Conservation (phyloP, 1,140 invertebrate genomes). For the Drosophila chauvacae region DNA sequence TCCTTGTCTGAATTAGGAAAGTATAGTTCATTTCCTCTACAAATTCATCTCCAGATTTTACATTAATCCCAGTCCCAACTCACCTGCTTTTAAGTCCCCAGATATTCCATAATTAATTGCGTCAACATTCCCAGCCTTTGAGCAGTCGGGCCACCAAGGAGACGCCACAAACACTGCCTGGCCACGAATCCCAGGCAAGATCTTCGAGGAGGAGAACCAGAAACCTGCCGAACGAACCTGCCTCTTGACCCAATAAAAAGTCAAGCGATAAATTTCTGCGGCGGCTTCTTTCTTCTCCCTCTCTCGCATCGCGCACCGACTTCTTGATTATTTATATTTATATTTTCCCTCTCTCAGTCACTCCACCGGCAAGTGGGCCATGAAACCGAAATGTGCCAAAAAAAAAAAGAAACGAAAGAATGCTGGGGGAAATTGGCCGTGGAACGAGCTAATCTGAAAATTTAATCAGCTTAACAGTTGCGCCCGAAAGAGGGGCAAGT, state of each 20-base stretch:
- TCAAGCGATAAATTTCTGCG: conserved; percentile 65
- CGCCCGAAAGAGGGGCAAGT: background rate
- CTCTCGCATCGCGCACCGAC: conserved; percentile 22
- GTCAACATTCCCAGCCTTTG: conserved; percentile 34
- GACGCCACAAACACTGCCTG: conserved; percentile 30
- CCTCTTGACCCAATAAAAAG: conserved; percentile 72
- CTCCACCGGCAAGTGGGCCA: conserved; percentile 64
- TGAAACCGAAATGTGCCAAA: conserved; percentile 68
- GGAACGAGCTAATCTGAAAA: conserved; percentile 67
- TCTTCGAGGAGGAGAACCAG: conserved; percentile 7
- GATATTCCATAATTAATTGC: conserved; percentile 59
- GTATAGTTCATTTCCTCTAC: background rate
- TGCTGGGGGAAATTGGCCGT: conserved; percentile 30
- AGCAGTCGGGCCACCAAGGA: conserved; percentile 49
- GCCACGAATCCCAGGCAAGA: conserved; percentile 1
- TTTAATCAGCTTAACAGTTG: conserved; percentile 58
- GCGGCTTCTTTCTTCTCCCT: conserved; percentile 46
- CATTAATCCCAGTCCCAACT: background rate
- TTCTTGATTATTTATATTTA: conserved; percentile 55
- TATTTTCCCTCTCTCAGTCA: conserved; percentile 17
- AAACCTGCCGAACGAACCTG: conserved; percentile 57
- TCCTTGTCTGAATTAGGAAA: background rate
- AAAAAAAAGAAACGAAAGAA: conserved; percentile 39
- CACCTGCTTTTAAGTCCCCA: conserved; percentile 42
- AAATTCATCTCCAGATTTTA: too few relatives aligned